Evolutionary conservation across 2,797 vertebrate genomes (phyloP), one percentile per base, ranked within the genome.

Genomic region (Heteromormyrus szaboi): DNA sequence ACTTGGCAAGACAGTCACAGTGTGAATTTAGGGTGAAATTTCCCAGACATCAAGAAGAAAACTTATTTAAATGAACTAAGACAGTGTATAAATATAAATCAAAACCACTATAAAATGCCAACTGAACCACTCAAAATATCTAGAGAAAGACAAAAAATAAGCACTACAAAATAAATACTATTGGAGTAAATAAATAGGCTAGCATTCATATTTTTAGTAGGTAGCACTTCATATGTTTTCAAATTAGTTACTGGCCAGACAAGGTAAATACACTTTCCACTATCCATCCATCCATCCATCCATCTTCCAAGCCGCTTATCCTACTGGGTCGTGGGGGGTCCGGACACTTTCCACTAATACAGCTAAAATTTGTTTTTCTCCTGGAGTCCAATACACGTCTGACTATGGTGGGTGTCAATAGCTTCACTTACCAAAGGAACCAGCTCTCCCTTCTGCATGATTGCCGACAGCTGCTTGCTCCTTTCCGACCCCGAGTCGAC

Each of bases 371-470:
- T 4, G 33, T 37, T 37, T 37, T 72, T 72, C 33, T 59, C 56
- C 56, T 22, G 56, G 6, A 59, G 54, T 22, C 25, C 68, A 76
- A 41, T 5, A 33, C 25, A 72, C 14, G 17, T 44, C 17, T 79
- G 72, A 79, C 14, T 76, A 19, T 76, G 79, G 79, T 48, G 41
- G 44, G 6, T 51, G 22, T 41, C 85, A 56, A n/a, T 41, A 37
- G 85, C 56, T 37, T 85, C 25, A 2, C 97, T 97, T 91, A 99
- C 98, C 97, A 99, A 94, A 0, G 98, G 97, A 54, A 99, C 98
- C 0, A 99, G 96, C 90, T 99, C 97, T 90, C 98, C 98, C 91
- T 96, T 99, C 94, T 98, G 97, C 99, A 99, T 99, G 95, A 99
- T 99, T 91, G 97, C 97, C 53, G 98, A 96, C 88, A 99, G 96